Evolutionary conservation across 2,113 vertebrate genomes (phyloP), one percentile per base, ranked within the genome.

Genomic region (Pseudolaguvia tuberculata): DNA sequence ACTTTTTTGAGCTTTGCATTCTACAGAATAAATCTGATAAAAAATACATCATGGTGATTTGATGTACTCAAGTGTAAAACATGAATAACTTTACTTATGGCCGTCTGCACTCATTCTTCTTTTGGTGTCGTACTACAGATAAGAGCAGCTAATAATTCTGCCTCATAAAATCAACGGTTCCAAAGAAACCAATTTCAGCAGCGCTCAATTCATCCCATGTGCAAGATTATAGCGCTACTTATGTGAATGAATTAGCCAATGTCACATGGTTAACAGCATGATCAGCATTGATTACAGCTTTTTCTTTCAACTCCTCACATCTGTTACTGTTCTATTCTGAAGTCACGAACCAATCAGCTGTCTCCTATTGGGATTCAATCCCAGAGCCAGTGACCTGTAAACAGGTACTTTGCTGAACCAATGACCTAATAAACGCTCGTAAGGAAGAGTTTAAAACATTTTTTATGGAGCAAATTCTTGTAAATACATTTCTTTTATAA

Each of bases 271-370:
- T 31, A 70, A 45, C 48, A 55, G 53, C 63, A 75, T 9, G 27
- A 20, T 42, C 55, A 62, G 52, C 56, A 80, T 23, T 50, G 23
- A 20, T 45, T 11, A 74, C 67, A 74, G 59, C 57, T 56, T 72
- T 73, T 63, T 62, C 29, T 63, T 62, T 76, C 68, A 80, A 79
- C 23, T 72, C 17, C 47, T 57, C 1, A 80, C 83, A 84, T 83
- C 82, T 81, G 82, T 74, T 82, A 84, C 71, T 61, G 53, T 69
- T 85, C 77, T n/a, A 82, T 61, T 27, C 71, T 12, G 71, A 70
- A 79, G 59, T 52, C 56, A 73, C 56, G 45, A 59, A 83, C 72
- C 81, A 82, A 83, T 84, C 79, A 79, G 21, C 2, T 75, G 71
- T 65, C 31, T n/a, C 47, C 21, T 11, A 58, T 8, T 21, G 13